Evolutionary conservation across 37 sponge, comb jelly and placozoan genomes (phyloP), one percentile per base, ranked within the genome.

Genomic region (Tethya wilhelma): DNA sequence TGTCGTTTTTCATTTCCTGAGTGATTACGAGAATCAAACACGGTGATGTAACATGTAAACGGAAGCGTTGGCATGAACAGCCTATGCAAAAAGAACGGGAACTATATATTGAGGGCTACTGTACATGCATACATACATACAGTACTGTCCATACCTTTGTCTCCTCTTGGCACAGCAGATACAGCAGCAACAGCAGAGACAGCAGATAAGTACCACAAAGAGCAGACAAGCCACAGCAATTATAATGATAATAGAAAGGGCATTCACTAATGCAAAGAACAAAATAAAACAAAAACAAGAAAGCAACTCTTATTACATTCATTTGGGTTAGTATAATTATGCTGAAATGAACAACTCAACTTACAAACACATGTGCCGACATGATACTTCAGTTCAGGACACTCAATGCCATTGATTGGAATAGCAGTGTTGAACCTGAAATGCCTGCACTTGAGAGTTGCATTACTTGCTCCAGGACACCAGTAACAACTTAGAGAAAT

Each of bases 171-270:
- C 63, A 69, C 86, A 85, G 34, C 55, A 67, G 55, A 68, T 60
- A 34, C 87, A 86, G 56, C 79, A 79, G 42, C 71, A 71, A 59
- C 87, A 86, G 53, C 87, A 86, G 67, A 42, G 17, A 38, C 43
- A 66, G 43, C 64, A 53, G 33, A 71, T 0, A 12, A 69, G 30
- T 17, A 78, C 68, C 31, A 72, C 28, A n/a, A 86, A 64, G 31
- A 86, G 1, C 2, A 87, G 17, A 29, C 42, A 40, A 7, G 28
- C 55, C 57, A 87, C 67, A 36, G 60, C 64, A 68, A 87, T 87
- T 6, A 87, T 65, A 32, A 87, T 68, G 2, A 75, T 41, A n/a
- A 75, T 59, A 31, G 40, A 53, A 22, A 80, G 58, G 12, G 59
- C 87, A 65, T 73, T 62, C 56, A 87, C 87, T 87, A n/a, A n/a